phyloP scores from a whole-genome alignment of 2,113 vertebrate genomes.

The Pongo pygmaeus region DNA sequence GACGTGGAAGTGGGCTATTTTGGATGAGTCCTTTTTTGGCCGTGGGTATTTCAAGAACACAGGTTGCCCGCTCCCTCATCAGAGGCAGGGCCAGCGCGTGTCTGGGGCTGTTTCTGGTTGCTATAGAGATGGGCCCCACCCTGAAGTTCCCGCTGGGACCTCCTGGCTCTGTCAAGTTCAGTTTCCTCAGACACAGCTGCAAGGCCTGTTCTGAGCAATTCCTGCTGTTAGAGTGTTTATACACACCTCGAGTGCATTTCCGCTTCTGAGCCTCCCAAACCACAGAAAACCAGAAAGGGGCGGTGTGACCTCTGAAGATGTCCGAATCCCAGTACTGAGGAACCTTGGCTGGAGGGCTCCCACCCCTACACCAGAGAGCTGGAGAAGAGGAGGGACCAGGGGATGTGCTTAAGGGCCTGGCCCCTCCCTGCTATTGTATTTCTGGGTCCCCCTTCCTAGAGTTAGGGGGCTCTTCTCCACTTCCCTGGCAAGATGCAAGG shows the following conservation, averaged over 20 bases:
- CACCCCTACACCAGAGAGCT: not conserved
- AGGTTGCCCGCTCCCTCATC: not conserved
- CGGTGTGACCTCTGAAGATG: not conserved
- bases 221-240: not conserved
- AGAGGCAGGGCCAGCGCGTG: not conserved
- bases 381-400: not conserved
- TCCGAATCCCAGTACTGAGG: not conserved
- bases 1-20: not conserved
- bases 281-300: not conserved
- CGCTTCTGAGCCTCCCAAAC: not conserved
- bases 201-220: not conserved
- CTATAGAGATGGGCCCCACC: constrained; percentile 57
- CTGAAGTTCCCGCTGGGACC: not conserved
- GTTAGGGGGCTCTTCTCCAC: not conserved
- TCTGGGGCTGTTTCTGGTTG: constrained; percentile 56
- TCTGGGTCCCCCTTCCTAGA: not conserved
- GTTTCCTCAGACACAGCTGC: not conserved
- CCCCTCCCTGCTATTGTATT: not conserved
- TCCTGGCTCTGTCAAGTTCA: not conserved
- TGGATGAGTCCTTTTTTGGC: not conserved
- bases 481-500: not conserved
- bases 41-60: not conserved
- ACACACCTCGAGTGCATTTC: not conserved
- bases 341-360: not conserved
- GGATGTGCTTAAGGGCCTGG: not conserved